Base-by-base conservation (phyloP, 2,888 invertebrate species). In the Monochamus alternatus region DNA sequence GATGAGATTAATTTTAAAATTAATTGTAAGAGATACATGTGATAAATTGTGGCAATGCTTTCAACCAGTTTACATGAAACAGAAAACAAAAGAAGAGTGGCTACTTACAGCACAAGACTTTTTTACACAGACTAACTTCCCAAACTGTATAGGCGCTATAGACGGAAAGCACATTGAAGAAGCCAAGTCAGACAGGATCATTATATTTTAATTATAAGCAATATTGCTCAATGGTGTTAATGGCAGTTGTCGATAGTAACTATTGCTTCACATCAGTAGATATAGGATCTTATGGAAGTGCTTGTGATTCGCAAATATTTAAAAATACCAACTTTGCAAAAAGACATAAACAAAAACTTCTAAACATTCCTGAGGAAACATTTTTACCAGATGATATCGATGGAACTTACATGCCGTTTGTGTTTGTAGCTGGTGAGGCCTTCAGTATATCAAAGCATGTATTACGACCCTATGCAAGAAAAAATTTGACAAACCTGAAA, bases 91-190 rank as follows among this genome's bases (percentile, higher is more conserved):
- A 38, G 38, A 38, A 38, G 5, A 38, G 5, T 38, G 38, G 38
- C 38, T 38, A 38, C 3, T 3, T 5, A 84, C 84, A 55, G 81
- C 81, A 66, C 32, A 76, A 75, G 79, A 75, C 52, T 86, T 82
- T 80, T 73, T 83, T 52, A 80, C 30, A 82, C 75, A 8, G 31
- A 12, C 32, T n/a, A 31, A 68, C 32, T 68, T 68, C 32, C 68
- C 68, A 1, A 55, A 68, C 14, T 68, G 68, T 22, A 5, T 68
- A 31, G 68, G 68, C 1, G 55, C 71, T 3, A 38, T 71, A 10
- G 74, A 76, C 31, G 75, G 70, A n/a, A 75, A 73, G 69, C 76
- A 78, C 30, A 62, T 71, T 14, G n/a, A 38, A 10, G 12, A 55
- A 70, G 78, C 14, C 47, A 51, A 4, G n/a, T n/a, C n/a, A n/a